Percentiles rank a stretch among this genome's conserved stretches.
These are phyloP conservation scores for Cinclus cinclus DNA, from an alignment of 2,113 vertebrate genomes.

Conservation along the genomic window DNA sequence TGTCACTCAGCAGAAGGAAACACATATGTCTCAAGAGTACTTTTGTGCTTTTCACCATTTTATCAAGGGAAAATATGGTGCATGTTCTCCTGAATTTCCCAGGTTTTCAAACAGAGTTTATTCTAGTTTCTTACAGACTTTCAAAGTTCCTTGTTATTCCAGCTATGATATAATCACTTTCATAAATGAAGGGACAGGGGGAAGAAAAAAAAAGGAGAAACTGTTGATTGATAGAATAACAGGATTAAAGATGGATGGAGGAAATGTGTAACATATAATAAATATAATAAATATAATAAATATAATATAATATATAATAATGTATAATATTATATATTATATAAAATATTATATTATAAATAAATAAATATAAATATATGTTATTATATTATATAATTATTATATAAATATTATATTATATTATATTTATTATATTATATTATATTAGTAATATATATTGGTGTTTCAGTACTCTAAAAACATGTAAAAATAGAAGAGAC, in stretches of 20 bases:
- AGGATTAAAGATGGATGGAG: background rate
- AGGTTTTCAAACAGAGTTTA: constrained; percentile 79
- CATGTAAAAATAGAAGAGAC: constrained; percentile 38
- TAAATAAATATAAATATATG: no score
- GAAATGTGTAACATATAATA: constrained; percentile 32
- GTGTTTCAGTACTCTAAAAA: constrained; percentile 30
- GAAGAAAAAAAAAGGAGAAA: background rate
- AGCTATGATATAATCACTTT: constrained; percentile 60
- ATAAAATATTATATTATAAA: no score
- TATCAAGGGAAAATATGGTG: constrained; percentile 82
- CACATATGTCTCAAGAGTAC: constrained; percentile 80
- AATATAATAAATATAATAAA: no score
- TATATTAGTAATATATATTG: background rate
- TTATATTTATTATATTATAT: no score
- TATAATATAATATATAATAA: no score
- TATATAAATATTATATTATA: no score
- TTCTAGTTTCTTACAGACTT: constrained; percentile 77
- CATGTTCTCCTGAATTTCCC: constrained; percentile 75
- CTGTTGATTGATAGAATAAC: constrained; percentile 43
- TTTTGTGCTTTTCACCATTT: constrained; percentile 78
- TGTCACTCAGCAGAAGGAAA: constrained; percentile 80
- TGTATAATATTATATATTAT: no score
- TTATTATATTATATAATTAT: no score
- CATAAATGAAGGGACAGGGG: constrained; percentile 5
- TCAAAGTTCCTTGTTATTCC: constrained; percentile 60